Conservation (phyloP, 2,113 vertebrate genomes). For the Ariopsis seemanni region DNA sequence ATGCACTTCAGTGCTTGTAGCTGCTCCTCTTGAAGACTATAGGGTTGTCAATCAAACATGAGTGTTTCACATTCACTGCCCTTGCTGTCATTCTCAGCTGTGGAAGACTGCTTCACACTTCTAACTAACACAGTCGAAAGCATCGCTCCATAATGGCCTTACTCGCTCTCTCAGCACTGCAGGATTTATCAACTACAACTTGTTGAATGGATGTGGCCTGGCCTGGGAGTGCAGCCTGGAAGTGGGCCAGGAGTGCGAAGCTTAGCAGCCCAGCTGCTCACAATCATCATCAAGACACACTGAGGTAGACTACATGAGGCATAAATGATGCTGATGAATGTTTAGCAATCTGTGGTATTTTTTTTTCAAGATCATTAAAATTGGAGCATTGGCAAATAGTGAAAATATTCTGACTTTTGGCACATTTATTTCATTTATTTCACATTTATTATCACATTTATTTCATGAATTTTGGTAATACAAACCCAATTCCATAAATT, state of each 20-base stretch:
- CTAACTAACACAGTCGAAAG: conserved; percentile 17
- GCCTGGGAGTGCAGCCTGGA: conserved; percentile 3
- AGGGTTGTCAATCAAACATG: conserved; percentile 45
- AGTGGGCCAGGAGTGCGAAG: background rate
- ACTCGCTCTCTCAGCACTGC: conserved; percentile 20
- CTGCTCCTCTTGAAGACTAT: conserved; percentile 40
- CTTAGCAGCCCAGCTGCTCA: conserved; percentile 7
- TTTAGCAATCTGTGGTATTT: background rate
- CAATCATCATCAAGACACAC: conserved; percentile 16
- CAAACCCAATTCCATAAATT: too few species aligned
- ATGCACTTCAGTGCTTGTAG: conserved; percentile 40
- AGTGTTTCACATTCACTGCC: conserved; percentile 36
- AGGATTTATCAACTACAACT: conserved; percentile 24
- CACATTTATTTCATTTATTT: background rate
- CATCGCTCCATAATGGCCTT: background rate
- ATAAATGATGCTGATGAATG: conserved; percentile 7
- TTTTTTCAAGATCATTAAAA: too few species aligned
- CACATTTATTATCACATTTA: too few species aligned
- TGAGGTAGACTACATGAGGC: background rate
- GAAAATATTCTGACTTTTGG: background rate
- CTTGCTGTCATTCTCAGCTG: conserved; percentile 18
- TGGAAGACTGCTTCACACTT: conserved; percentile 13
- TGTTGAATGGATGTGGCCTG: conserved; percentile 30
- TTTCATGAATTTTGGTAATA: background rate
- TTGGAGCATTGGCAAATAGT: background rate